Conservation (phyloP, 2,888 invertebrate species). For the Eristalis pertinax region DNA sequence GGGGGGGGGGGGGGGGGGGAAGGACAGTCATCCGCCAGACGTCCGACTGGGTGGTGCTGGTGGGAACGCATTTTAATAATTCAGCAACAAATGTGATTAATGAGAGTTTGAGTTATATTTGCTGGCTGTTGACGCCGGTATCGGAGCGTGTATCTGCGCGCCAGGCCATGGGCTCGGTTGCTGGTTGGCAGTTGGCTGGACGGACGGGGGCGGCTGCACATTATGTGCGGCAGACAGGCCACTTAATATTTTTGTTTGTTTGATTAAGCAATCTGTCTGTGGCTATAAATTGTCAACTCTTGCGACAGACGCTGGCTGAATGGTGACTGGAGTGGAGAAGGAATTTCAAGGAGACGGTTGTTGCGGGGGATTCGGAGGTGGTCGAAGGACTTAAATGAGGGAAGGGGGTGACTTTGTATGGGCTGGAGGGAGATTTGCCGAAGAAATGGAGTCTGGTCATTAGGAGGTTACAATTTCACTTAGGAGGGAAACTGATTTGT, state of each 20-base stretch:
- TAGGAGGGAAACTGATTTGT: too few species aligned
- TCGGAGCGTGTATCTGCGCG: slow-evolving; percentile 20
- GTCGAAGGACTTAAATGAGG: too few species aligned
- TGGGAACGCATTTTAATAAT: slow-evolving; percentile 48
- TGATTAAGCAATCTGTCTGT: slow-evolving; percentile 35
- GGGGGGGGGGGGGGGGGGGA: background rate
- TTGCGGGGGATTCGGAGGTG: too few species aligned
- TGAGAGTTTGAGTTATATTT: slow-evolving; percentile 48
- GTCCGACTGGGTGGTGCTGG: background rate
- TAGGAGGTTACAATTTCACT: too few species aligned
- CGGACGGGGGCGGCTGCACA: slow-evolving; percentile 16
- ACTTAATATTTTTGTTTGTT: slow-evolving; percentile 21
- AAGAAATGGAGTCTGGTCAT: too few species aligned
- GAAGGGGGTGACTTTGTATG: too few species aligned
- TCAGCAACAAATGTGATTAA: slow-evolving; percentile 56
- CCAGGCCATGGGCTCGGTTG: slow-evolving; percentile 19
- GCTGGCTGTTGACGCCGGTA: slow-evolving; percentile 21
- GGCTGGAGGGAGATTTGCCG: too few species aligned
- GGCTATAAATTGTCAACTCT: slow-evolving; percentile 26
- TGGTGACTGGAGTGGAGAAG: background rate
- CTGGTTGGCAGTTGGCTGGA: background rate
- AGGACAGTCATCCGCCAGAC: background rate
- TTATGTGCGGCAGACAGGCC: slow-evolving; percentile 21
- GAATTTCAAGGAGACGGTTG: background rate
- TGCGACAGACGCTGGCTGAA: background rate